These are phyloP conservation scores for Cladopsammia gracilis DNA, from an alignment of 64 coral and sea anemone genomes.

Conservation along the genomic window DNA sequence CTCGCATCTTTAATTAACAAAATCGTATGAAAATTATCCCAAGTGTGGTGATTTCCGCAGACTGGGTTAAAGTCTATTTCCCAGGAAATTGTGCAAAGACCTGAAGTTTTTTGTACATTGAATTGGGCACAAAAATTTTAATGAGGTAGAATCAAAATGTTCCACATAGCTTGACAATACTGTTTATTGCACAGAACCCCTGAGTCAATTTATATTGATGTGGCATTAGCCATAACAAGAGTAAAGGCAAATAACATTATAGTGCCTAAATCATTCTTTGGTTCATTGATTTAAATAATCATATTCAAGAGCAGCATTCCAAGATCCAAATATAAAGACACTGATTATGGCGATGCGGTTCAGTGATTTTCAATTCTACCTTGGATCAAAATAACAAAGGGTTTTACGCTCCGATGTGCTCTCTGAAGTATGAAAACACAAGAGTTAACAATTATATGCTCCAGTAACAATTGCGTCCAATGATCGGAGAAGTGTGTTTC, in stretches of 20 bases:
- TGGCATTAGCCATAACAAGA: constrained; percentile 19
- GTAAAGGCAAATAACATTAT: constrained; percentile 25
- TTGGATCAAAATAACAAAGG: constrained; percentile 26
- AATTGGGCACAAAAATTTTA: not conserved
- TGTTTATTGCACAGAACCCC: not conserved
- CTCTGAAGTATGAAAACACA: not conserved
- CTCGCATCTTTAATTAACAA: constrained; percentile 15
- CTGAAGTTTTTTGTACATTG: not conserved
- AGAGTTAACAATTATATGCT: constrained; percentile 43
- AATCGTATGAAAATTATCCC: not conserved
- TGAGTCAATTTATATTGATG: constrained; percentile 45
- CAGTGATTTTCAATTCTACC: constrained; percentile 2
- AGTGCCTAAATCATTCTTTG: not conserved
- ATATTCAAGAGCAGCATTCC: not conserved
- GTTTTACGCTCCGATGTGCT: constrained; percentile 30
- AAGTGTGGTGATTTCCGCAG: not conserved
- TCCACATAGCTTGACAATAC: not conserved
- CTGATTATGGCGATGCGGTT: not conserved
- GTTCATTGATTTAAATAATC: constrained; percentile 30
- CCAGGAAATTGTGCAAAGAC: not conserved
- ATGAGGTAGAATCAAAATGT: not conserved
- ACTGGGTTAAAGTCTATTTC: not conserved
- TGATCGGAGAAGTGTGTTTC: constrained; percentile 32
- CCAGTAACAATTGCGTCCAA: constrained; percentile 34
- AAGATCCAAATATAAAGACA: not conserved